Percentiles rank a stretch among this genome's conserved stretches.
These are phyloP conservation scores for Pseudococcus viburni DNA, from an alignment of 2,888 invertebrate species.

Conservation along the genomic window DNA sequence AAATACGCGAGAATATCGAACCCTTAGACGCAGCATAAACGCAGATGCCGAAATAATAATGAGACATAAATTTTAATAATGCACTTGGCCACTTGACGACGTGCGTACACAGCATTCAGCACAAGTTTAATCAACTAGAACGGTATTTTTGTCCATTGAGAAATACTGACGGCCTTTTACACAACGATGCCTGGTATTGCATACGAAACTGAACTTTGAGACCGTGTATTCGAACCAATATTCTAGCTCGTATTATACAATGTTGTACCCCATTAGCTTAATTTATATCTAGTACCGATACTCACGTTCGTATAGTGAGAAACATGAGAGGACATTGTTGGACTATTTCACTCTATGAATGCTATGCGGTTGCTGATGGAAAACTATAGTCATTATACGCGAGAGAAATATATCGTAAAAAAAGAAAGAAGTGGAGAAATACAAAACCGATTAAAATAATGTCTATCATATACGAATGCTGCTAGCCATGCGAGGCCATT, in stretches of 20 bases:
- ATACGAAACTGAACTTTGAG: slow-evolving; percentile 8
- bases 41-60: slow-evolving; percentile 36
- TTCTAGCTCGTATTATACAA: too few relatives aligned
- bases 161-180: background rate
- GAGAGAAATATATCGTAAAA: slow-evolving; percentile 28
- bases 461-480: slow-evolving; percentile 8
- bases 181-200: background rate
- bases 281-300: background rate
- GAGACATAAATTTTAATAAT: slow-evolving; percentile 40
- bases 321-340: background rate
- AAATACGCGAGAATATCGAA: slow-evolving; percentile 9
- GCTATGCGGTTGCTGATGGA: background rate
- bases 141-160: slow-evolving; percentile 41
- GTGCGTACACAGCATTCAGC: background rate
- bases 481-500: background rate
- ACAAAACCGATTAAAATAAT: slow-evolving; percentile 45
- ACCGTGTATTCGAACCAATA: background rate
- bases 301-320: background rate
- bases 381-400: slow-evolving; percentile 15
- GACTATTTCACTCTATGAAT: background rate
- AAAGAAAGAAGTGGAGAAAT: background rate
- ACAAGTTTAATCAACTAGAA: slow-evolving; percentile 53
- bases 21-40: background rate
- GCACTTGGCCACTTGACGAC: slow-evolving; percentile 11
- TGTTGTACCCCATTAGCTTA: slow-evolving; percentile 38